A percentile compares a stretch with the other conserved stretches of the same genome.
These are phyloP conservation scores for Sinocyclocheilus grahami DNA, from an alignment of 2,113 vertebrate genomes.

Conservation along the genomic window DNA sequence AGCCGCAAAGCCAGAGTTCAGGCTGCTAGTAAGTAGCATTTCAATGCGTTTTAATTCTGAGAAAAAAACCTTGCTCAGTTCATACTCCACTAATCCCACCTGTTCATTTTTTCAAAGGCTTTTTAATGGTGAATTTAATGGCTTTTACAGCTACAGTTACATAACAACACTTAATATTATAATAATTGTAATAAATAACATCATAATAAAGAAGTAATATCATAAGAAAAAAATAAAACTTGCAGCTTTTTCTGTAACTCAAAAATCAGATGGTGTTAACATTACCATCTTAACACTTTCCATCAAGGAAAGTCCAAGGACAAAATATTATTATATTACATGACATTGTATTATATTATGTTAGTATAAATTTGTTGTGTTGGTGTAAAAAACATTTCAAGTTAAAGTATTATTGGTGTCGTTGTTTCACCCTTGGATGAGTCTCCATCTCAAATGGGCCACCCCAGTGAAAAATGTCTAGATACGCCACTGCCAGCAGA, in stretches of 20 bases:
- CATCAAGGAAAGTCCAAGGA: too few species aligned
- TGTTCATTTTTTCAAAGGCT: not conserved
- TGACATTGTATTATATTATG: not conserved
- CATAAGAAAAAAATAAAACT: too few species aligned
- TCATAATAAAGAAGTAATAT: too few species aligned
- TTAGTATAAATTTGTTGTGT: not conserved
- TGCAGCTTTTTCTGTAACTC: too few species aligned
- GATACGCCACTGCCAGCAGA: not conserved
- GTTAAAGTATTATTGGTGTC: not conserved
- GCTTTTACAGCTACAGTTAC: too few species aligned
- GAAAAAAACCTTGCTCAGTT: not conserved
- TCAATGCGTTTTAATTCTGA: not conserved
- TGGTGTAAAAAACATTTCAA: not conserved
- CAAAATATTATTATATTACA: too few species aligned
- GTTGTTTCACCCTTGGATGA: not conserved
- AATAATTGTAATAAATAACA: too few species aligned
- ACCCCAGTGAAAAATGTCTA: not conserved
- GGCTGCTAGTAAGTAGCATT: conserved; percentile 90
- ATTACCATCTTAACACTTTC: too few species aligned
- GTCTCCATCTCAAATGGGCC: not conserved
- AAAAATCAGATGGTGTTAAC: too few species aligned
- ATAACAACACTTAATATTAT: too few species aligned
- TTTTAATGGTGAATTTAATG: not conserved
- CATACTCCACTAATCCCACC: not conserved
- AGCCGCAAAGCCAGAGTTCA: conserved; percentile 92